Percentiles rank a stretch among this genome's conserved stretches.
Conservation (phyloP, 2,797 vertebrate genomes). For the Sphenodon punctatus region DNA sequence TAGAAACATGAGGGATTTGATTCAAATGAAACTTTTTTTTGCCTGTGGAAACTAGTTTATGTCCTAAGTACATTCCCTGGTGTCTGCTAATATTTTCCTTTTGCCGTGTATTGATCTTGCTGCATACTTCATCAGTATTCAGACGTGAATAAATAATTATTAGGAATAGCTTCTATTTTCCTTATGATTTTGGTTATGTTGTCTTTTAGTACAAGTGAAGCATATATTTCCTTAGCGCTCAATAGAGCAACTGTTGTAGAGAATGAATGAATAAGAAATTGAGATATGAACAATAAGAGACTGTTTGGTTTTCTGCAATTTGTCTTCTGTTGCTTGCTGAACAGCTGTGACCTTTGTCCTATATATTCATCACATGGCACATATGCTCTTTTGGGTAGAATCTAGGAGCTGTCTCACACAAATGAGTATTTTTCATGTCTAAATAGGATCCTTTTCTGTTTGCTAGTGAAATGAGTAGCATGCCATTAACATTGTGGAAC, state of each 20-base stretch:
- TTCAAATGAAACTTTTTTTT: too few relatives aligned
- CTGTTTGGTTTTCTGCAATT: constrained; percentile 34
- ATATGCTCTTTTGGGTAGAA: constrained; percentile 3
- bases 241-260: background rate
- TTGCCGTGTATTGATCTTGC: background rate
- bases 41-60: background rate
- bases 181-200: background rate
- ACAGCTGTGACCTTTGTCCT: constrained; percentile 48
- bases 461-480: background rate
- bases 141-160: background rate
- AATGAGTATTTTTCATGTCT: constrained; percentile 30
- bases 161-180: background rate
- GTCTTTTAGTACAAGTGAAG: background rate
- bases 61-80: background rate
- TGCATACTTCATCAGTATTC: background rate
- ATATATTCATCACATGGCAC: constrained; percentile 12
- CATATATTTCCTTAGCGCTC: background rate
- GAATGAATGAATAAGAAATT: constrained; percentile 5
- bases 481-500: background rate
- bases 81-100: background rate
- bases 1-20: too few relatives aligned
- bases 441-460: background rate
- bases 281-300: constrained; percentile 26
- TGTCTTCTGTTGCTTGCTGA: constrained; percentile 37
- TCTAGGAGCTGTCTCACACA: constrained; percentile 45